phyloP scores from a whole-genome alignment of 2,797 vertebrate species.

The Pygocentrus nattereri region DNA sequence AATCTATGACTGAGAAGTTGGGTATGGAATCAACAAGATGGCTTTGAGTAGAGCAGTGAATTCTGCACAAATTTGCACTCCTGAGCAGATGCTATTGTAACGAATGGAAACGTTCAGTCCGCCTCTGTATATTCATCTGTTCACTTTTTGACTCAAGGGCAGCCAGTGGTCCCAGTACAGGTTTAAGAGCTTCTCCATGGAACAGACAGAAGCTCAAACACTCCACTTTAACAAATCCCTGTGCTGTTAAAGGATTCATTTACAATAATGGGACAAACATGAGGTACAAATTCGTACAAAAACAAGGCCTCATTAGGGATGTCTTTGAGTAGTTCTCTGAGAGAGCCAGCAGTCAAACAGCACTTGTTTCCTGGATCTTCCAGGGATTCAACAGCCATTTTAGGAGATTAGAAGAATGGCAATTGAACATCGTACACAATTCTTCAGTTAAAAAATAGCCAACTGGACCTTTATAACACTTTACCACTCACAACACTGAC shows the following conservation, averaged over 20 bases:
- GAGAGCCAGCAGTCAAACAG: slow-evolving; percentile 36
- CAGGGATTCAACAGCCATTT: slow-evolving; percentile 12
- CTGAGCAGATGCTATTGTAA: slow-evolving; percentile 4
- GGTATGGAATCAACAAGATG: slow-evolving; percentile 19
- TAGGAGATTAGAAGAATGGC: neutral
- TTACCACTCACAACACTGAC: neutral
- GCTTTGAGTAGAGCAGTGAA: slow-evolving; percentile 21
- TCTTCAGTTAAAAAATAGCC: neutral
- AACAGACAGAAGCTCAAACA: neutral
- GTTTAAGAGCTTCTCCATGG: neutral
- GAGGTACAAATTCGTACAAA: slow-evolving; percentile 54
- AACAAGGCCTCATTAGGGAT: slow-evolving; percentile 58
- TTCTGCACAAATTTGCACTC: slow-evolving; percentile 19
- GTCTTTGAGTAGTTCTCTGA: slow-evolving; percentile 49
- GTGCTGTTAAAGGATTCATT: slow-evolving; percentile 40
- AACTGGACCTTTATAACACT: slow-evolving; percentile 3
- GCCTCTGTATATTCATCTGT: neutral
- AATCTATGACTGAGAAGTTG: neutral
- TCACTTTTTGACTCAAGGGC: neutral
- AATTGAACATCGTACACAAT: neutral
- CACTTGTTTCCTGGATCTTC: slow-evolving; percentile 39
- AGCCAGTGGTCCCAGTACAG: neutral
- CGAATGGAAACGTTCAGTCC: neutral
- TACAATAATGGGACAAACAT: slow-evolving; percentile 35
- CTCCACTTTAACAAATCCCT: slow-evolving; percentile 26